phyloP scores from a whole-genome alignment of 2,888 invertebrate genomes.

The Scrobipalpa costella region DNA sequence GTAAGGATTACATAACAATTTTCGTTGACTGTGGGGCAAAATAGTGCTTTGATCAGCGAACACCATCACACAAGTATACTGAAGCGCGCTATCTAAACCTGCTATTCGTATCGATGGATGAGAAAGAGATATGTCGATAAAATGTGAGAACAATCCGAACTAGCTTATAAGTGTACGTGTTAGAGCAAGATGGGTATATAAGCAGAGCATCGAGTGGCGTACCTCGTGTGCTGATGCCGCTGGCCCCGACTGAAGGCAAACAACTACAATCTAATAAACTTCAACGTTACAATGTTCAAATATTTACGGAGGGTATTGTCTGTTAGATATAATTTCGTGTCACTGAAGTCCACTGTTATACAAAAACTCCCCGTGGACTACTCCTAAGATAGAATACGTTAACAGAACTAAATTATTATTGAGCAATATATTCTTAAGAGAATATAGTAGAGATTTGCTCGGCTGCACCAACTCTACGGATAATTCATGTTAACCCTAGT shows the following conservation, averaged over 20 bases:
- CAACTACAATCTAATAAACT: constrained; percentile 76
- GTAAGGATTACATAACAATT: constrained; percentile 79
- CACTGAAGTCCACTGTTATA: constrained; percentile 64
- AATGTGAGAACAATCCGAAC: constrained; percentile 37
- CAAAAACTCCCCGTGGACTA: constrained; percentile 71
- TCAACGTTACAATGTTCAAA: constrained; percentile 68
- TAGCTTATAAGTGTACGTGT: constrained; percentile 37
- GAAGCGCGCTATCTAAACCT: constrained; percentile 54
- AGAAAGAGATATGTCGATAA: constrained; percentile 44
- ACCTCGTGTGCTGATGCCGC: constrained; percentile 57
- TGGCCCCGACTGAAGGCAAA: constrained; percentile 71
- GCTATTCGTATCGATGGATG: constrained; percentile 37
- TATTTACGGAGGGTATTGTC: constrained; percentile 80
- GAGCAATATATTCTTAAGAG: constrained; percentile 79
- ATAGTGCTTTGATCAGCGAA: constrained; percentile 61
- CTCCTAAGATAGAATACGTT: constrained; percentile 74
- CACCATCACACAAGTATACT: constrained; percentile 66
- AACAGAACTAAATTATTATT: constrained; percentile 77
- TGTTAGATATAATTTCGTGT: constrained; percentile 76
- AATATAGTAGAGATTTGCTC: constrained; percentile 80
- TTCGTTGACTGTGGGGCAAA: constrained; percentile 80
- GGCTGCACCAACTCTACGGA: constrained; percentile 79
- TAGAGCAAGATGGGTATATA: constrained; percentile 7
- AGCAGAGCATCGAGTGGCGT: constrained; percentile 12
- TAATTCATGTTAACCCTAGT: constrained; percentile 70